Evolutionary conservation across 2,113 vertebrate species (phyloP).

Genomic region (Rhea pennata): DNA sequence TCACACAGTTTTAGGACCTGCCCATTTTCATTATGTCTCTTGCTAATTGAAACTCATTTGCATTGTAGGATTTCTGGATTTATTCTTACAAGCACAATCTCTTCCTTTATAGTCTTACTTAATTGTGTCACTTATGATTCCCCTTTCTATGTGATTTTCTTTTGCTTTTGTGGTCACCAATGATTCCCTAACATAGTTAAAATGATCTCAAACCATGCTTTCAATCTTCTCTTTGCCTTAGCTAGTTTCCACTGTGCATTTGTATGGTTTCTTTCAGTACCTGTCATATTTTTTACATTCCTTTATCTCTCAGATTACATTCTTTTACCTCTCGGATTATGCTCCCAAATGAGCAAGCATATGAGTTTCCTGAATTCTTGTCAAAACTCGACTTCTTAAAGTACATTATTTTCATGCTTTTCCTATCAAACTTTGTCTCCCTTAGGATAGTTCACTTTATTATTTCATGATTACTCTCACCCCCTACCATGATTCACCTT

Average conservation of each 20-base stretch:
- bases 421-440: not conserved
- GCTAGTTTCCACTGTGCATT: not conserved
- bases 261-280: not conserved
- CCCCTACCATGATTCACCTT: not conserved
- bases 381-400: not conserved
- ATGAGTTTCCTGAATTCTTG: not conserved
- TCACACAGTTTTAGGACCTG: not conserved
- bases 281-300: not conserved
- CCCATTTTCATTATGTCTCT: not conserved
- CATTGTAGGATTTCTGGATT: not conserved
- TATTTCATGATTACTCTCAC: not conserved
- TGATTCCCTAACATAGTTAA: not conserved
- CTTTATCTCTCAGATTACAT: not conserved
- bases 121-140: not conserved
- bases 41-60: not conserved
- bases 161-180: not conserved
- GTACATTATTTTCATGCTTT: not conserved
- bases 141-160: not conserved
- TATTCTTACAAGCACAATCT: not conserved
- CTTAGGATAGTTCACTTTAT: not conserved
- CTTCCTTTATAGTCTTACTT: not conserved
- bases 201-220: not conserved
- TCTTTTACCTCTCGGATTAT: not conserved
- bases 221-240: not conserved
- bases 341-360: not conserved